These are phyloP conservation scores for Chaetodon trifascialis DNA, from an alignment of 2,113 vertebrate species.

Conservation along the genomic window DNA sequence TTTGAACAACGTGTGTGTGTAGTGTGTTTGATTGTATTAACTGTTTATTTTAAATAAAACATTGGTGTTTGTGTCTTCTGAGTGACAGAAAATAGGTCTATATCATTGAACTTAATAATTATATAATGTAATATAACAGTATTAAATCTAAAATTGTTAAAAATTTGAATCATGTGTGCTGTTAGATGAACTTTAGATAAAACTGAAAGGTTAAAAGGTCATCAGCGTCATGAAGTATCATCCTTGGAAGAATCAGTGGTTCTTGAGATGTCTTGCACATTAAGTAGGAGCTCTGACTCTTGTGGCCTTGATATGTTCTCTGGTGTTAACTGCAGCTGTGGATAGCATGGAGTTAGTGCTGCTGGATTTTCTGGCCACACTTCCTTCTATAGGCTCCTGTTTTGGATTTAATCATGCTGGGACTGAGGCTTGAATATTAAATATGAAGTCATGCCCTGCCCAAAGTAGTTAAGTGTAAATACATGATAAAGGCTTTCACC, in stretches of 20 bases:
- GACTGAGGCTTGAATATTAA: conserved; percentile 42
- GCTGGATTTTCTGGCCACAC: conserved; percentile 14
- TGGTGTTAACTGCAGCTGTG: neutral
- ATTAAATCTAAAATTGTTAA: no score
- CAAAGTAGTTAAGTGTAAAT: conserved; percentile 48
- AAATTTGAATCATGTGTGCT: no score
- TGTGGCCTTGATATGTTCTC: neutral
- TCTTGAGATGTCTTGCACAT: neutral
- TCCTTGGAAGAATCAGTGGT: neutral
- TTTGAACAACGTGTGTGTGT: no score
- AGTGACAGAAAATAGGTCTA: no score
- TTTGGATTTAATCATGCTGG: conserved; percentile 34
- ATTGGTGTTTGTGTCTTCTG: no score
- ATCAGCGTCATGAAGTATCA: neutral
- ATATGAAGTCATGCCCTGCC: conserved; percentile 37
- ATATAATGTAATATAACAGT: no score
- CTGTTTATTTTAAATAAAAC: no score
- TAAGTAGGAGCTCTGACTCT: neutral
- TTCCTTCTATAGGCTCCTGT: conserved; percentile 27
- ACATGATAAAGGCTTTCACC: conserved; percentile 57
- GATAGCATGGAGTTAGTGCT: neutral
- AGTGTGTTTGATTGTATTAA: no score
- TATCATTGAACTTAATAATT: no score
- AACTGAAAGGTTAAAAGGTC: no score
- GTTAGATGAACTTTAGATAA: no score